Evolutionary conservation across 2,797 vertebrate species (phyloP).

Genomic region (Galagoides demidoff): DNA sequence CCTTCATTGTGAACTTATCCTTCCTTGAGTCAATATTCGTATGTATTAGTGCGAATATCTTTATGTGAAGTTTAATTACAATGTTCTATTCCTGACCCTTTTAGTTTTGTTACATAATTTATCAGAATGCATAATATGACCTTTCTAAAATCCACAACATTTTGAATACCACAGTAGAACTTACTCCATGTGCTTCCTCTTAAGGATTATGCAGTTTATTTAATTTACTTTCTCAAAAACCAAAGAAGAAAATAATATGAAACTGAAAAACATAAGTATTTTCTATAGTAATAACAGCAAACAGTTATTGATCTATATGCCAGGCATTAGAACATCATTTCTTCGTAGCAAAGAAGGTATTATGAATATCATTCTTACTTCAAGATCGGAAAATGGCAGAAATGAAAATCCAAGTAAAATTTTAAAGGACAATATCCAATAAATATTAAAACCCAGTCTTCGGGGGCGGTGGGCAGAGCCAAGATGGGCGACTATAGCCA

Average conservation of each 20-base stretch:
- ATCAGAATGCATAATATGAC: neutral
- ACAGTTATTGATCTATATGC: neutral
- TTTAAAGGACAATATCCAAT: neutral
- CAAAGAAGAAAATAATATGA: neutral
- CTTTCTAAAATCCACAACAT: neutral
- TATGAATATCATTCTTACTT: neutral
- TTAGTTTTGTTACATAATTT: neutral
- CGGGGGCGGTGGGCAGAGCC: too few species aligned
- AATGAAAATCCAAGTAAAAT: neutral
- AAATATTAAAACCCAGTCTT: neutral
- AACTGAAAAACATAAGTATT: neutral
- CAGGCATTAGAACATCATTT: neutral
- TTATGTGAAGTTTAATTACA: constrained; percentile 7
- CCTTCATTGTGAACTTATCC: neutral
- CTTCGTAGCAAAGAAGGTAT: neutral
- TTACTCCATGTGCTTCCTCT: neutral
- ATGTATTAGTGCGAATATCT: neutral
- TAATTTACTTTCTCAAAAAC: neutral
- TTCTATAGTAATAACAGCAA: neutral
- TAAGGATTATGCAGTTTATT: neutral
- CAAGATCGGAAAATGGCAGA: neutral
- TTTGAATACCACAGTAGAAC: neutral
- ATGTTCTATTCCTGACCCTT: neutral
- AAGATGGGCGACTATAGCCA: too few species aligned
- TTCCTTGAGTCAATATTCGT: neutral